Evolutionary conservation across 1,140 invertebrate species (phyloP).

Genomic region (Lanistes nyassanus): DNA sequence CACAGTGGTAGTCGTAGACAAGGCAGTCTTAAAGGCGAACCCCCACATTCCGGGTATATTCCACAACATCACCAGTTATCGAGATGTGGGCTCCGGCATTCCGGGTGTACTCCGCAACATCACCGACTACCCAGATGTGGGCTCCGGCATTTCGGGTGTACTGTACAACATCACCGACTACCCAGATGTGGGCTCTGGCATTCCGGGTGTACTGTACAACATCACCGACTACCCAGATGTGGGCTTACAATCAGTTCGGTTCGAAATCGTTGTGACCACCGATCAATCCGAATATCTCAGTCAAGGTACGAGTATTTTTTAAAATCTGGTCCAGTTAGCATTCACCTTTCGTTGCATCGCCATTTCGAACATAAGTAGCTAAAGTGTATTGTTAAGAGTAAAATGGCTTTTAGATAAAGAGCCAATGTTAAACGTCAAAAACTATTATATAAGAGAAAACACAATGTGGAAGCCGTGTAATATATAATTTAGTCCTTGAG

Average conservation of each 20-base stretch:
- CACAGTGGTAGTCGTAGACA: constrained; percentile 24
- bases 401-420: not conserved
- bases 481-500: no score
- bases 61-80: not conserved
- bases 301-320: constrained; percentile 15
- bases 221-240: not conserved
- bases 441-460: not conserved
- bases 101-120: no score
- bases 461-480: not conserved
- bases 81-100: not conserved
- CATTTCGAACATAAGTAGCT: not conserved
- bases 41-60: constrained; percentile 12
- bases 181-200: not conserved
- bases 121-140: not conserved
- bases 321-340: not conserved
- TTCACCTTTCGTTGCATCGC: not conserved
- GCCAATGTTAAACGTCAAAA: not conserved
- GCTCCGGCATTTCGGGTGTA: no score
- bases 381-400: not conserved
- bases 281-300: constrained; percentile 15
- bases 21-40: constrained; percentile 11
- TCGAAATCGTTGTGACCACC: constrained; percentile 14
- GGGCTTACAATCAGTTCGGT: not conserved
- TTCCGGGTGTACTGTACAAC: constrained; percentile 7
- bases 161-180: constrained; percentile 2